Evolutionary conservation across 2,797 vertebrate genomes (phyloP), one percentile per base, ranked within the genome.

Genomic region (Sphenopsis melanotis): DNA sequence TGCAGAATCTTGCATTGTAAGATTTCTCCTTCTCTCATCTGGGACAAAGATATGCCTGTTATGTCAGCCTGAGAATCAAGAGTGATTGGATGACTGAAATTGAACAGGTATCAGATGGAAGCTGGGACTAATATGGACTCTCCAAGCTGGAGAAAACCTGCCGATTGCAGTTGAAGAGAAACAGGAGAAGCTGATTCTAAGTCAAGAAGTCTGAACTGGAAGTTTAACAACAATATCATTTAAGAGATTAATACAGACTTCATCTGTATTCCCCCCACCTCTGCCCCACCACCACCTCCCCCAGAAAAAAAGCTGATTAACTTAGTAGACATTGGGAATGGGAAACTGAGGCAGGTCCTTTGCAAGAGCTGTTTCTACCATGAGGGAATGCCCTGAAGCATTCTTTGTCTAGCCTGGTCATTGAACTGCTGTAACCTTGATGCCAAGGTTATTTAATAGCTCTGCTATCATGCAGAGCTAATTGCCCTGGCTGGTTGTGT

Each of bases 371-470:
- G 6, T 44, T 65, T 63, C 47, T 63, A 36, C 63, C 41, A 57
- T 3, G n/a, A 84, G 70, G 56, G 59, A 90, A 63, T 74, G 64
- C 84, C 78, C 87, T 53, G 71, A 60, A 70, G 89, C 91, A 60
- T 42, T 80, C 24, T 74, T 69, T 82, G 84, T 87, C 94, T 92
- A 77, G 81, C 56, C 59, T 80, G 47, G 34, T 29, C 27, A 84
- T 80, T 82, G 81, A 89, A 66, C 66, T 89, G 37, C 71, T 85
- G 19, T 90, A 89, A 95, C 95, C 81, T 96, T 93, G 53, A 87
- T 65, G 52, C n/a, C 71, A 95, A 95, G 71, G 91, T 93, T 94
- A 91, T 87, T 93, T 90, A 66, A 74, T 49, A 72, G 78, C 44
- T 90, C 59, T 82, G 46, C 65, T 76, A 44, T 79, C 83, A 72